These are phyloP conservation scores for Prolemur simus DNA, from an alignment of 2,113 vertebrate genomes.

Conservation along the genomic window DNA sequence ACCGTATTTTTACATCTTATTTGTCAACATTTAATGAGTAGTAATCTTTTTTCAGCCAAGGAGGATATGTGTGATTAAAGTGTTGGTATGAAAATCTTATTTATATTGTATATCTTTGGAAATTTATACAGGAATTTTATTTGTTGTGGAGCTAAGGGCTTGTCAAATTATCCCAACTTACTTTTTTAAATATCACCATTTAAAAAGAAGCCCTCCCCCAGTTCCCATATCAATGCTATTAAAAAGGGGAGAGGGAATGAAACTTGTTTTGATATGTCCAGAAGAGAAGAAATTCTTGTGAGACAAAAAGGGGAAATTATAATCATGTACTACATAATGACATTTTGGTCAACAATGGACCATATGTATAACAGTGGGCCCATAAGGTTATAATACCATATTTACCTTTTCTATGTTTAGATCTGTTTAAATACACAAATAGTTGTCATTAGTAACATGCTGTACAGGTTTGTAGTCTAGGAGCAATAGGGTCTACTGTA, in stretches of 20 bases:
- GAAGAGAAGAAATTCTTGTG: slow-evolving; percentile 17
- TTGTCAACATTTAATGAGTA: background rate
- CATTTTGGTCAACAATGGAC: background rate
- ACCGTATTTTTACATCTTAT: slow-evolving; percentile 1
- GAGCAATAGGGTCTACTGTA: background rate
- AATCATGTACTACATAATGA: background rate
- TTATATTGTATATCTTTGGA: background rate
- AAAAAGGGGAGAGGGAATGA: background rate
- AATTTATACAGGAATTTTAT: background rate
- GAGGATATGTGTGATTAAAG: background rate
- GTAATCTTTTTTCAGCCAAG: background rate
- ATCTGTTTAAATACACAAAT: background rate
- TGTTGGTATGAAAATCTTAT: slow-evolving; percentile 14
- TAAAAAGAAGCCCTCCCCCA: background rate
- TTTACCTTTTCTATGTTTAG: background rate
- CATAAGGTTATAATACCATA: background rate
- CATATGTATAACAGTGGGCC: background rate
- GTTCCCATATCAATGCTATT: background rate
- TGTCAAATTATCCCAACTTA: background rate
- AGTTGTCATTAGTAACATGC: background rate
- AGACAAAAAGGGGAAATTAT: background rate
- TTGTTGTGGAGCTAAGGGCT: background rate
- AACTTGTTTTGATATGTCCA: background rate
- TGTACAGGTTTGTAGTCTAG: background rate
- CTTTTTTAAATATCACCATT: background rate